These are phyloP conservation scores for Eufriesea mexicana DNA, from an alignment of 1,140 invertebrate genomes.

Conservation along the genomic window DNA sequence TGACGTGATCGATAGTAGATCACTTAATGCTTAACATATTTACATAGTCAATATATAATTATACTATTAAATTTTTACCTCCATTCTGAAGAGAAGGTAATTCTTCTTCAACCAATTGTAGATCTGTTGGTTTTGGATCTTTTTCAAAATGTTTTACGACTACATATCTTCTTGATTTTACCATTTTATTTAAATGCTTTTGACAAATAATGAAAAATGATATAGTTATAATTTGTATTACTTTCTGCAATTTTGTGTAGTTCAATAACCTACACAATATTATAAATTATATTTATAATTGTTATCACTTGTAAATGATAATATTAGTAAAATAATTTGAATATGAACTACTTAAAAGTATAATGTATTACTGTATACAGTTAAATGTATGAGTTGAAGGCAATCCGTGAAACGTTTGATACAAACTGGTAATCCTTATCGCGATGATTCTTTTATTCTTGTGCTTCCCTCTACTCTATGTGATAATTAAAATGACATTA, in stretches of 20 bases:
- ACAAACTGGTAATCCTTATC: no score
- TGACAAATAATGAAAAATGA: background rate
- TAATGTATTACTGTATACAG: no score
- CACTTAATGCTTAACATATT: background rate
- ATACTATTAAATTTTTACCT: conserved; percentile 78
- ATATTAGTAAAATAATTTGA: no score
- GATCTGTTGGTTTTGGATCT: conserved; percentile 85
- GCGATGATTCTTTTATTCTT: no score
- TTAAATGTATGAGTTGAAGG: no score
- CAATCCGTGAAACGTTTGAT: no score
- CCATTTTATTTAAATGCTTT: conserved; percentile 72
- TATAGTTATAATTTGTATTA: background rate
- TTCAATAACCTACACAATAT: no score
- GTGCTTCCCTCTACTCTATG: no score
- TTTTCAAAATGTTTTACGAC: conserved; percentile 85
- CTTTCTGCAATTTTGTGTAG: background rate
- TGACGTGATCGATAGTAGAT: background rate
- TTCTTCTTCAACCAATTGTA: conserved; percentile 86
- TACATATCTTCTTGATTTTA: conserved; percentile 84
- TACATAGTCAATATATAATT: background rate
- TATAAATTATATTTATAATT: no score
- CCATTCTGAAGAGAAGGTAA: conserved; percentile 85
- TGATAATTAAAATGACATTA: no score
- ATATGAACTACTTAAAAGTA: no score
- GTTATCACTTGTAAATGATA: no score